Conservation (phyloP, 2,888 invertebrate species). For the Herminia tarsipennalis region DNA sequence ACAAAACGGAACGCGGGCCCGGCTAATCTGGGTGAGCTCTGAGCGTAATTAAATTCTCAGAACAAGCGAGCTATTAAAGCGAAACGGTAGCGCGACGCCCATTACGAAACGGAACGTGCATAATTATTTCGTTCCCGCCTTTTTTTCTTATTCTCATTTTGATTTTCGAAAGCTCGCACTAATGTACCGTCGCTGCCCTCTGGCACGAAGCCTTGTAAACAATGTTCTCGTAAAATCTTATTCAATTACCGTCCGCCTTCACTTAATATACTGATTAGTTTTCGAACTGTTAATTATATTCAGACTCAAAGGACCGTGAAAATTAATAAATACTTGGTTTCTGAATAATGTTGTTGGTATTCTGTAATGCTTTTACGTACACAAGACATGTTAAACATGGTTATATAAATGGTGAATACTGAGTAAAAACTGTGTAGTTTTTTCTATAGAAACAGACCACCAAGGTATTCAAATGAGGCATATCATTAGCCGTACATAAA, state of each 20-base stretch:
- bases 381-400: conserved; percentile 13
- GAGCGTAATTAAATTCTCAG: conserved; percentile 83
- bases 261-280: conserved; percentile 70
- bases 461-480: conserved; percentile 79
- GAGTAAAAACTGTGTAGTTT: conserved; percentile 58
- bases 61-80: conserved; percentile 84
- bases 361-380: conserved; percentile 11
- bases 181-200: conserved; percentile 75
- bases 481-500: conserved; percentile 79
- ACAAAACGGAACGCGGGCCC: conserved; percentile 78
- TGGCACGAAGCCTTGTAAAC: conserved; percentile 80
- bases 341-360: conserved; percentile 15
- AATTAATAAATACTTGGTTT: conserved; percentile 38
- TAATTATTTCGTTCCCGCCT: conserved; percentile 85
- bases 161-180: conserved; percentile 79
- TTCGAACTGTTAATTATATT: conserved; percentile 65
- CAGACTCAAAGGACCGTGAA: conserved; percentile 27
- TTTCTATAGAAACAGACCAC: conserved; percentile 73
- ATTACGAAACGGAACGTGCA: conserved; percentile 84
- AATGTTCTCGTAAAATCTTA: conserved; percentile 82
- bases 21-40: conserved; percentile 79
- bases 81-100: conserved; percentile 84
- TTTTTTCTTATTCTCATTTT: conserved; percentile 76
- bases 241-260: conserved; percentile 73
- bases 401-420: conserved; percentile 22